Conservation (phyloP, 2,797 vertebrate genomes). For the Syngnathus rostellatus region DNA sequence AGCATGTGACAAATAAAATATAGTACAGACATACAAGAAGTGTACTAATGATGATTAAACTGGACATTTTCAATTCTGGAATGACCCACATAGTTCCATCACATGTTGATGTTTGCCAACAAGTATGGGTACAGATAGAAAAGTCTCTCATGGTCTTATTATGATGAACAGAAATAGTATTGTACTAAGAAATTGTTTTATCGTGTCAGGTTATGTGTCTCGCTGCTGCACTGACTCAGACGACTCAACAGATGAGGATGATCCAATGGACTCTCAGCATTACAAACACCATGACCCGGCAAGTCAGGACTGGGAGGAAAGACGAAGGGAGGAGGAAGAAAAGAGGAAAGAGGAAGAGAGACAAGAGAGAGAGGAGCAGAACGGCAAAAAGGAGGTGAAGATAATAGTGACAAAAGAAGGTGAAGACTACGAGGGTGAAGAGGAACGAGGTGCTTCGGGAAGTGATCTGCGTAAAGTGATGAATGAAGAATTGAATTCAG, state of each 20-base stretch:
- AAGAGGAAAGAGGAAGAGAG: slow-evolving; percentile 60
- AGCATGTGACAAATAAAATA: neutral
- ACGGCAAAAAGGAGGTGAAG: slow-evolving; percentile 65
- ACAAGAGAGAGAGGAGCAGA: slow-evolving; percentile 59
- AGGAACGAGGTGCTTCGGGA: slow-evolving; percentile 53
- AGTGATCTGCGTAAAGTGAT: slow-evolving; percentile 36
- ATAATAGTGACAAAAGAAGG: slow-evolving; percentile 68
- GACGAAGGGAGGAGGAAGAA: slow-evolving; percentile 57
- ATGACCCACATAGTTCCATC: slow-evolving; percentile 29
- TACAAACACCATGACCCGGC: slow-evolving; percentile 46
- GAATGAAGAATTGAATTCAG: slow-evolving; percentile 59
- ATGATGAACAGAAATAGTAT: neutral
- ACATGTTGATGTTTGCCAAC: slow-evolving; percentile 41
- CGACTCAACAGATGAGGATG: slow-evolving; percentile 81
- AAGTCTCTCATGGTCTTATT: slow-evolving; percentile 7
- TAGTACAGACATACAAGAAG: neutral
- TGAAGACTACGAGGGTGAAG: slow-evolving; percentile 45
- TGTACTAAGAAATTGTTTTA: slow-evolving; percentile 10
- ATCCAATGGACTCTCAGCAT: slow-evolving; percentile 69
- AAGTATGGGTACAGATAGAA: slow-evolving; percentile 47
- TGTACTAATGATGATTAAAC: neutral
- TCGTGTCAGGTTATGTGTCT: slow-evolving; percentile 81
- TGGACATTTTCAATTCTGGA: slow-evolving; percentile 1
- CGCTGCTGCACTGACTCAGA: slow-evolving; percentile 90
- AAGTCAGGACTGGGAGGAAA: slow-evolving; percentile 65